Evolutionary conservation across 2,888 invertebrate genomes (phyloP), one percentile per base, ranked within the genome.

Genomic region (Tyria jacobaeae): DNA sequence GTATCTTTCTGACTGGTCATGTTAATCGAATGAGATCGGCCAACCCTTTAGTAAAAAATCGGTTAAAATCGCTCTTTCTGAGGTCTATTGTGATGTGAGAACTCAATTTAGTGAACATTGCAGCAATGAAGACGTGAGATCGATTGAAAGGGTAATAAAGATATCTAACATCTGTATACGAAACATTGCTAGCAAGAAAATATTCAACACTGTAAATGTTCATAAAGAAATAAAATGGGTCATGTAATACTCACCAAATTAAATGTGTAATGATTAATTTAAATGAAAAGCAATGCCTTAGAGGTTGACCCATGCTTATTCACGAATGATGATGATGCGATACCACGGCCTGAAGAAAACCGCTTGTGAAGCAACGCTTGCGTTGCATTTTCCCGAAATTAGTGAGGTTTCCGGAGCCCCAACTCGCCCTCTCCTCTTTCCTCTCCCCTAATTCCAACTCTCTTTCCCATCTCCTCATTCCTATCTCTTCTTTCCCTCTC

Each of bases 21-120:
- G 79, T 83, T 91, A 92, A 94, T 92, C 92, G 86, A 93, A 92
- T 90, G 92, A 91, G 92, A 89, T 88, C 92, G 91, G 88, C 82
- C 91, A 93, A 93, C 92, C 92, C 93, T 93, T 93, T 92, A 81
- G 85, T 89, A 92, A 93, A 93, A 93, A 92, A 90, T 86, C 80
- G 85, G 88, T 89, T 87, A 87, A 91, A 90, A 87, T 87, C 89
- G 88, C 87, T 89, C 87, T 85, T 90, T 91, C 86, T 82, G 85
- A 79, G 80, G 84, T 71, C 87, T 80, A 91, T 94, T 93, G 93
- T 93, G 85, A 90, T 90, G 91, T 92, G 93, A 93, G 92, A 93
- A 93, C 93, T 94, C 90, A 93, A 94, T 94, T 92, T 91, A 87
- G 86, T 84, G 81, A 83, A 84, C 87, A 86, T 83, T 88, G 82